Conservation (phyloP, 2,888 invertebrate species). For the Opisthograptis luteolata region DNA sequence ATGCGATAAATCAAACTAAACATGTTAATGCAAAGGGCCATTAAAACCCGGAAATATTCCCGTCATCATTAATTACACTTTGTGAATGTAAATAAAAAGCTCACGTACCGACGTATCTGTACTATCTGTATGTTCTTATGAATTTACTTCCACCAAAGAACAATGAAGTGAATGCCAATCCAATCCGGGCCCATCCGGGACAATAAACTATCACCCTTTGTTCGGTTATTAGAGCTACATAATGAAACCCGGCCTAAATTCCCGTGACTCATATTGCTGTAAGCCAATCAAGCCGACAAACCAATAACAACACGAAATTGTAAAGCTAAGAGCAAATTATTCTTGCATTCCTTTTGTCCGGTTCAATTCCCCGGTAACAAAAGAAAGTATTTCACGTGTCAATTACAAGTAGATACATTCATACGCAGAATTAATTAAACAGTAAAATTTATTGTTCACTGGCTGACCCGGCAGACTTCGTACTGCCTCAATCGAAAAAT, state of each 20-base stretch:
- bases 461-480: no score
- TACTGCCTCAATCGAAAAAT: no score
- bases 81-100: no score
- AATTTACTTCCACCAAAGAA: conserved; percentile 2
- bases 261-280: conserved; percentile 48
- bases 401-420: no score
- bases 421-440: no score
- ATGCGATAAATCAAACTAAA: conserved; percentile 9
- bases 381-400: no score
- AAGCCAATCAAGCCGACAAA: conserved; percentile 44
- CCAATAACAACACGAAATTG: conserved; percentile 26
- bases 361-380: no score
- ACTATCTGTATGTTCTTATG: no score
- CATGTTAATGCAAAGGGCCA: conserved; percentile 3
- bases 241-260: conserved; percentile 56
- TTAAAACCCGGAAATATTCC: conserved; percentile 4
- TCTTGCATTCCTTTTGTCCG: conserved; percentile 29
- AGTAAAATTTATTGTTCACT: no score
- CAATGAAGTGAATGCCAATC: conserved; percentile 8
- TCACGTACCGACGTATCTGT: no score
- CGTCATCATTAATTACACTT: conserved; percentile 11
- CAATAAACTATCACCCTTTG: conserved; percentile 59
- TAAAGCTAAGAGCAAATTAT: conserved; percentile 25
- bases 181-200: conserved; percentile 21
- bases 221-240: conserved; percentile 59